Evolutionary conservation across 2,797 vertebrate species (phyloP), one percentile per base, ranked within the genome.

Genomic region (Periparus ater): DNA sequence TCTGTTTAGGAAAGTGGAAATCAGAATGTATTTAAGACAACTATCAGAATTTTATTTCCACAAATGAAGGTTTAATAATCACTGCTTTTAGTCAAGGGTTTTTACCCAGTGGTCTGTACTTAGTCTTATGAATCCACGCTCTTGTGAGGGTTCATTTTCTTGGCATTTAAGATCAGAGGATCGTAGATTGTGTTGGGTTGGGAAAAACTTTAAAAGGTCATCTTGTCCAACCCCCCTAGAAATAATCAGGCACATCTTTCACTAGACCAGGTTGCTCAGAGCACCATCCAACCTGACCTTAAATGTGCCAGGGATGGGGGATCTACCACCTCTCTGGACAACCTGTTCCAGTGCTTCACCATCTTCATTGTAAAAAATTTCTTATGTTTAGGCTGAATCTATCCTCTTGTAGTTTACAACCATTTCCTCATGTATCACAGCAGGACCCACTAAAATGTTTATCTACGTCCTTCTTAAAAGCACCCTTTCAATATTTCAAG

Each of bases 401-500:
- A 36, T 4, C 1, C 2, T 62, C 26, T 55, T 61, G 67, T 12
- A 23, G 2, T 71, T 72, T 75, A 42, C 71, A 85, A 47, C 7
- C 23, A 42, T 22, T 50, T 14, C 1, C 10, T 1, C 30, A 71
- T 51, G 2, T 44, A 4, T 22, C 6, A 1, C 34, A 26, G 17
- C 18, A 73, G 22, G 11, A 7, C 6, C 11, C 51, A 4, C 8
- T 32, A 58, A 78, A 71, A 81, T 34, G 5, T 45, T 12, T 70
- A 8, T 61, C 27, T 55, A 10, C 7, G 10, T 50, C 68, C 55
- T 54, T 66, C 20, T 42, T 58, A 50, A 23, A 88, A 67, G 21
- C 3, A 22, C 10, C 4, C 14, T 54, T 60, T 53, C 54, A 60
- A 36, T 54, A 61, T 25, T 29, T 47, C n/a, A 62, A 77, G 17